These are phyloP conservation scores for Sesamia inferens DNA, from an alignment of 2,888 invertebrate species.

Conservation along the genomic window DNA sequence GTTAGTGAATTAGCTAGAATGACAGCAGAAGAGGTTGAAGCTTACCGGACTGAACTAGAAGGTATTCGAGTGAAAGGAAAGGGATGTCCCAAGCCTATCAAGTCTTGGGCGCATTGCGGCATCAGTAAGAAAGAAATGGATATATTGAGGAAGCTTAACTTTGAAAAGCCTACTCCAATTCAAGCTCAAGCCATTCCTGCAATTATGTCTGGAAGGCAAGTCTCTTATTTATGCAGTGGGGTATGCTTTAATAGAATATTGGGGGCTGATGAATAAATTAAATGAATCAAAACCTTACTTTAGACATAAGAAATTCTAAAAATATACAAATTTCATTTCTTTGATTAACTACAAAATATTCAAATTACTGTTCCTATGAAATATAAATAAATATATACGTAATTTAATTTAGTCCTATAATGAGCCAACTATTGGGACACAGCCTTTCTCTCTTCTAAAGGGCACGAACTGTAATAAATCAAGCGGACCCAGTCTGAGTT, in stretches of 20 bases:
- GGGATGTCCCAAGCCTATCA: slow-evolving; percentile 98
- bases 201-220: slow-evolving; percentile 97
- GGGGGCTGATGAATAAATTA: not conserved
- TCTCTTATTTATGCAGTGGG: not conserved
- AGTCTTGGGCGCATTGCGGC: slow-evolving; percentile 99
- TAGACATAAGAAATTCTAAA: not conserved
- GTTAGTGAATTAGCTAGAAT: slow-evolving; percentile 98
- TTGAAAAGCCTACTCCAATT: slow-evolving; percentile 99
- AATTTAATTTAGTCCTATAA: too few species aligned
- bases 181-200: slow-evolving; percentile 99
- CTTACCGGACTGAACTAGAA: slow-evolving; percentile 96
- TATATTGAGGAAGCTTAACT: slow-evolving; percentile 96
- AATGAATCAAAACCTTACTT: not conserved
- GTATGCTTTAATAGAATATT: not conserved
- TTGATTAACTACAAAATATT: too few species aligned
- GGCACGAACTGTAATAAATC: too few species aligned
- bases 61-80: slow-evolving; percentile 99
- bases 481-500: too few species aligned
- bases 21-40: slow-evolving; percentile 96
- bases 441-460: too few species aligned
- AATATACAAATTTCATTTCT: too few species aligned
- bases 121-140: slow-evolving; percentile 98
- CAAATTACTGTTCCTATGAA: too few species aligned
- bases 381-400: too few species aligned
- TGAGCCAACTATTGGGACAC: too few species aligned